Conservation (phyloP, 2,888 invertebrate species). For the Dilophus febrilis region DNA sequence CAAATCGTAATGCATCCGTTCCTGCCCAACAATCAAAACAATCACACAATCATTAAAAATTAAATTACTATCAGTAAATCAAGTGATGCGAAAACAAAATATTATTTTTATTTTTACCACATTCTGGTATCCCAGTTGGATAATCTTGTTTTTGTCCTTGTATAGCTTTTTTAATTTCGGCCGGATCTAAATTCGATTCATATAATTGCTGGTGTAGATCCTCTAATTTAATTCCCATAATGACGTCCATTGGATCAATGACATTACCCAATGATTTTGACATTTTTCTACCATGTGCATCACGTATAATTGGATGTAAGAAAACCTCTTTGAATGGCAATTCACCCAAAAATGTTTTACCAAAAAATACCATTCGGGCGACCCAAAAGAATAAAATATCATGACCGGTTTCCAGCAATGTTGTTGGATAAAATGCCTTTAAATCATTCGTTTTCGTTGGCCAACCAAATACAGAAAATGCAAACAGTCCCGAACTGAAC, state of each 20-base stretch:
- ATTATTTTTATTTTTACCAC: slow-evolving; percentile 41
- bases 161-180: slow-evolving; percentile 60
- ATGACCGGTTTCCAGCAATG: slow-evolving; percentile 88
- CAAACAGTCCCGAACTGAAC: slow-evolving; percentile 95
- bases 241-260: slow-evolving; percentile 92
- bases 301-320: slow-evolving; percentile 92
- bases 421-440: slow-evolving; percentile 77
- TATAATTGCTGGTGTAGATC: slow-evolving; percentile 56
- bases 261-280: slow-evolving; percentile 97
- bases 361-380: slow-evolving; percentile 97
- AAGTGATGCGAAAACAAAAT: not conserved
- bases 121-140: slow-evolving; percentile 89
- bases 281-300: slow-evolving; percentile 98
- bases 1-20: slow-evolving; percentile 45
- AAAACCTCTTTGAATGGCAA: slow-evolving; percentile 83
- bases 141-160: slow-evolving; percentile 61
- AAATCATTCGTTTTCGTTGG: slow-evolving; percentile 61
- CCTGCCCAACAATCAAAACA: slow-evolving; percentile 8
- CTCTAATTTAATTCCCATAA: slow-evolving; percentile 67
- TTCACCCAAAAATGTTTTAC: slow-evolving; percentile 71
- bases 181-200: slow-evolving; percentile 70
- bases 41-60: not conserved
- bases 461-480: slow-evolving; percentile 96
- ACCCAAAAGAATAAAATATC: slow-evolving; percentile 99
- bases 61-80: not conserved